phyloP scores from a whole-genome alignment of 1,140 invertebrate genomes.

The Apis dorsata region DNA sequence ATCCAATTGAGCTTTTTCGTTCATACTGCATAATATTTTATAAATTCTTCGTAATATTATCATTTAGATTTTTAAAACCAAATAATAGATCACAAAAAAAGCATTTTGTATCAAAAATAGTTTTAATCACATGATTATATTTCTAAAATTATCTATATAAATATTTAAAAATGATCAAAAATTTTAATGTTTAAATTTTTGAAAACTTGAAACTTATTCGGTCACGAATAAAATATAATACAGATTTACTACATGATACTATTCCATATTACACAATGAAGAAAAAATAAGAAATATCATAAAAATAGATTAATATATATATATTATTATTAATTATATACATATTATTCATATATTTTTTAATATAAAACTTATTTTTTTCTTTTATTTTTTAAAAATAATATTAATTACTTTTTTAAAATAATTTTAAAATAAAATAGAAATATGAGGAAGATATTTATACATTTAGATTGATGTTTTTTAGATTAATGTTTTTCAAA shows the following conservation, averaged over 20 bases:
- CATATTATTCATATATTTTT: background rate
- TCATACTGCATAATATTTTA: conserved; percentile 28
- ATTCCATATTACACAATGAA: background rate
- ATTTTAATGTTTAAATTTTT: background rate
- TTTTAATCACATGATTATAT: background rate
- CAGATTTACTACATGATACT: background rate
- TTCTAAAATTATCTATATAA: background rate
- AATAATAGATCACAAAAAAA: background rate
- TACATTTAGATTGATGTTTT: too few species aligned
- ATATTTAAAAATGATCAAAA: background rate
- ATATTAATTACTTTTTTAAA: too few species aligned
- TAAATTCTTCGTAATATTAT: background rate
- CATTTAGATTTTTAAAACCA: background rate
- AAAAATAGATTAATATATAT: background rate
- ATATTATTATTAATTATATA: background rate
- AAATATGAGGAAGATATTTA: background rate
- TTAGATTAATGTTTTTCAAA: too few species aligned
- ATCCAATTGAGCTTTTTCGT: conserved; percentile 55
- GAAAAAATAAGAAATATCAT: background rate
- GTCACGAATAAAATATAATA: background rate
- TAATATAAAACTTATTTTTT: too few species aligned
- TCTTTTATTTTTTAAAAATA: too few species aligned
- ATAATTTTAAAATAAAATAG: background rate
- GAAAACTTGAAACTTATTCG: background rate
- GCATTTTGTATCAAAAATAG: background rate